Percentiles rank a stretch among this genome's conserved stretches.
Conservation (phyloP, 1,140 invertebrate species). For the Heliothis virescens region DNA sequence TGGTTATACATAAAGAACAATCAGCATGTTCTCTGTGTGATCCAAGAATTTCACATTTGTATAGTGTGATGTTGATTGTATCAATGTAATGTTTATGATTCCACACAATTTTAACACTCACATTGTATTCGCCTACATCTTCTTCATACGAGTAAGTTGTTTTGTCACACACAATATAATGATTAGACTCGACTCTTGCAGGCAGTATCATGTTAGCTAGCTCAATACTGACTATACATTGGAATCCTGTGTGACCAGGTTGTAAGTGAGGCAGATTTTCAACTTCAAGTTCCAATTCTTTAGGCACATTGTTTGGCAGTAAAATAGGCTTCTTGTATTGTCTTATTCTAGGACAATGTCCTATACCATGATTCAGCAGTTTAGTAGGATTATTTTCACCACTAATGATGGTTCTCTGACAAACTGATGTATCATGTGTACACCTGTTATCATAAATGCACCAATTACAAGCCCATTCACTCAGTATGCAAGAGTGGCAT, state of each 20-base stretch:
- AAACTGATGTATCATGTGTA: conserved; percentile 94
- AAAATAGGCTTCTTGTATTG: conserved; percentile 89
- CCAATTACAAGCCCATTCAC: conserved; percentile 97
- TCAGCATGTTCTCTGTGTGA: conserved; percentile 96
- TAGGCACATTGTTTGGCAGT: conserved; percentile 95
- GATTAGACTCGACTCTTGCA: conserved; percentile 93
- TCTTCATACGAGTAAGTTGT: conserved; percentile 96
- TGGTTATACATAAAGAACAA: conserved; percentile 97
- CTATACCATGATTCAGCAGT: conserved; percentile 90
- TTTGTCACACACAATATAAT: conserved; percentile 95
- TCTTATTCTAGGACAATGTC: conserved; percentile 93
- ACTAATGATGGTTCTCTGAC: conserved; percentile 93
- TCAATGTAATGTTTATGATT: conserved; percentile 97
- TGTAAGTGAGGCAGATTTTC: conserved; percentile 96
- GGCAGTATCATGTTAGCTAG: conserved; percentile 95
- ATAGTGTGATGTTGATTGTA: conserved; percentile 95
- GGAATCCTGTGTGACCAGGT: conserved; percentile 94
- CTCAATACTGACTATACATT: conserved; percentile 97
- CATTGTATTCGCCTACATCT: conserved; percentile 94
- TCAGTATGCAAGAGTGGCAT: conserved; percentile 94
- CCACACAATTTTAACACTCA: conserved; percentile 96
- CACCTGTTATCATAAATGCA: conserved; percentile 98
- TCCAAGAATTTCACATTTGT: conserved; percentile 97
- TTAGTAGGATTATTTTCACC: conserved; percentile 93
- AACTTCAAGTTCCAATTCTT: conserved; percentile 95